phyloP scores from a whole-genome alignment of 2,797 vertebrate species.

The Gorsachius magnificus region DNA sequence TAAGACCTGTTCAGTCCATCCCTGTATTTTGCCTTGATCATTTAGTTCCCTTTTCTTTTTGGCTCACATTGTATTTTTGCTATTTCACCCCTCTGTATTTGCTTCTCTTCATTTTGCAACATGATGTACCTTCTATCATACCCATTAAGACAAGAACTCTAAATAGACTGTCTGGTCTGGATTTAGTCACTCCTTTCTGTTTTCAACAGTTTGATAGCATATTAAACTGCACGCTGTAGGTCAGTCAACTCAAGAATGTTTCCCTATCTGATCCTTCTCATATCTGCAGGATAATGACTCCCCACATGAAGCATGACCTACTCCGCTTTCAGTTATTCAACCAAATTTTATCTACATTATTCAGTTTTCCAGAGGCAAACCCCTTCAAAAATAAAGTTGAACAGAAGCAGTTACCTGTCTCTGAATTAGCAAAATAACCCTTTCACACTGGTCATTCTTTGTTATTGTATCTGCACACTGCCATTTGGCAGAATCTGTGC shows the following conservation, averaged over 20 bases:
- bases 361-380: neutral
- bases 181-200: neutral
- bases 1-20: neutral
- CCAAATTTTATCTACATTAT: neutral
- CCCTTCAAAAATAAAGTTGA: neutral
- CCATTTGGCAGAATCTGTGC: neutral
- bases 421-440: neutral
- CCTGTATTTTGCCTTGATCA: neutral
- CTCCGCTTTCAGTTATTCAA: neutral
- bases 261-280: neutral
- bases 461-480: neutral
- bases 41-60: neutral
- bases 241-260: neutral
- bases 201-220: neutral
- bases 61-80: neutral
- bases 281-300: neutral
- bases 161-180: neutral
- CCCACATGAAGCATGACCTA: neutral
- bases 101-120: neutral
- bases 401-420: neutral
- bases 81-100: neutral
- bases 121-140: neutral
- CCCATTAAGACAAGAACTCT: neutral
- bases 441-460: neutral
- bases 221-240: neutral